Base-by-base conservation (phyloP, 1,140 invertebrate species). In the Littorina saxatilis region DNA sequence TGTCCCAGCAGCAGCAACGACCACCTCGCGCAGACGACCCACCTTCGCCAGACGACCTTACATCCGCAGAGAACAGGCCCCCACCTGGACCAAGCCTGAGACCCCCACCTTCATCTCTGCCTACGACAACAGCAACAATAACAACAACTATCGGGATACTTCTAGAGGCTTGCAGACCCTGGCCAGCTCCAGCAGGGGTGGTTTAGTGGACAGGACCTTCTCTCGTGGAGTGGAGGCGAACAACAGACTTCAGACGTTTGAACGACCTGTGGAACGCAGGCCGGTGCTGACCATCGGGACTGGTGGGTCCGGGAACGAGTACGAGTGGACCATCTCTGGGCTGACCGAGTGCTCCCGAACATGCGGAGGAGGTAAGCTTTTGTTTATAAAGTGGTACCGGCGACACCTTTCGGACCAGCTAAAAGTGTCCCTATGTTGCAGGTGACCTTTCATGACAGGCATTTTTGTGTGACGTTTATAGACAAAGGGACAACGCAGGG, bases 271-370 rank as follows among this genome's bases (percentile, higher is more conserved):
- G 3, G 58, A 32, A 2, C 55, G 20, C 55, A 32, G 76, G 23
- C 76, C 76, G 5, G 35, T 58, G 23, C 76, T 78, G 37, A 61
- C 17, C 58, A 78, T 78, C 55, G 76, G 17, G 20, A 61, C 15
- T n/a, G 76, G 76, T 7, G 55, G 76, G 23, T 37, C 55, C 35
- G 37, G 76, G n/a, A 76, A 61, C 47, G 55, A 43, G 2, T 84
- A 84, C 55, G 73, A 73, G 27, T 84, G 83, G 83, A 84, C 80
- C 58, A 84, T 84, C 55, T 72, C 76, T 15, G 83, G 83, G 3
- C 81, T 84, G n/a, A 82, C 83, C n/a, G 76, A 79, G 11, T 84
- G 83, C 78, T 79, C 83, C 9, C n/a, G 40, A 17, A 39, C 80
- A 15, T 84, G 83, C 70, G 83, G 83, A 11, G 80, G 77, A 74